Evolutionary conservation across 2,797 vertebrate genomes (phyloP), one percentile per base, ranked within the genome.

Genomic region (Emydoidea blandingii): DNA sequence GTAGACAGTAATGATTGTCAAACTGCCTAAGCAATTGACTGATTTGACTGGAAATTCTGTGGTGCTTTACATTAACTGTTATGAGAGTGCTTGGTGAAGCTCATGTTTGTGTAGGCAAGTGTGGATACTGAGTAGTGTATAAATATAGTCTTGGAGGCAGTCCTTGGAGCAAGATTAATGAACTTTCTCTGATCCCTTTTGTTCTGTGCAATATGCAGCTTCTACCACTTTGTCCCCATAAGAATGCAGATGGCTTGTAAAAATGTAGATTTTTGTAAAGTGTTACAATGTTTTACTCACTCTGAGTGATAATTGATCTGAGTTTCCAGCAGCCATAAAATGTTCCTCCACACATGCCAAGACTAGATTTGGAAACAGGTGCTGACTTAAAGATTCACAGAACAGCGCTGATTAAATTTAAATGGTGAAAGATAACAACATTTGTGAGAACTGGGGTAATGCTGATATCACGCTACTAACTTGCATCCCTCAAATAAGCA

Each of bases 11-110:
- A 81, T 59, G 83, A 29, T 25, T 76, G 25, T 76, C 41, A 47
- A 25, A 8, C 74, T 86, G 87, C 95, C 92, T 92, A 96, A 96
- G 91, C 91, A 94, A 76, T 34, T 59, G 92, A 29, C 94, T 94
- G 96, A 90, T 96, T 90, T 97, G 96, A 97, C 89, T 96, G 95
- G 92, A 97, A 96, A 97, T 96, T 96, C 44, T 83, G 79, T 85
- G 93, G 94, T 96, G 91, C 83, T 96, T 97, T 94, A 95, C 97
- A 84, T 7, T 87, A 4, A 9, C 0, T 68, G 0, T 79, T 68
- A 5, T 0, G 49, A 95, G 92, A 44, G 21, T 16, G 27, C 11
- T 16, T 18, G n/a, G n/a, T 68, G 44, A 8, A 5, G 93, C 81
- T 95, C 88, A 53, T 87, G 34, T 83, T 80, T 93, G 96, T 92